Evolutionary conservation across 2,113 vertebrate genomes (phyloP), one percentile per base, ranked within the genome.

Genomic region (Enhydra lutris): DNA sequence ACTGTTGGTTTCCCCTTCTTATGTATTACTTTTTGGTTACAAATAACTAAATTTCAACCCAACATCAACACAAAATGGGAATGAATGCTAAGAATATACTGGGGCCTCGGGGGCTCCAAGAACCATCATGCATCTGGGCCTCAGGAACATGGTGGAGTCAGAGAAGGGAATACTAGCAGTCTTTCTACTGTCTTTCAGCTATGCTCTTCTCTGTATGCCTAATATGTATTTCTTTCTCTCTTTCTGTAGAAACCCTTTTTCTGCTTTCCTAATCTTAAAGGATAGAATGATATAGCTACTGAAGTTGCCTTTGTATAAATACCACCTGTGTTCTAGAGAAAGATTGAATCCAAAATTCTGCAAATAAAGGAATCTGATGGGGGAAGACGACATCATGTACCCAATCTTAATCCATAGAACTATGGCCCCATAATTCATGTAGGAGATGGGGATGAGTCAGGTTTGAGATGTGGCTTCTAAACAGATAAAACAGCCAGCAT

Each of bases 191-290:
- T n/a, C 23, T 80, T 79, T 80, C 36, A 83, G 23, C 65, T 91
- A 6, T 91, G 47, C 14, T 91, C 20, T 69, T 95, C 36, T 55
- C n/a, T 50, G 90, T 3, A 65, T 39, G 0, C 81, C 21, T 88
- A 63, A 85, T 85, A 67, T 78, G 52, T 34, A 21, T 55, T 20
- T 79, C 26, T 63, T 63, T 63, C 65, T 52, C 24, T 79, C 52
- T 89, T 69, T 69, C 15, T 29, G 39, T 36, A 52, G 24, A 93
- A 92, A 76, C 7, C 6, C 5, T 47, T 78, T 89, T 36, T 89
- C 91, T 65, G 50, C 69, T 85, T 89, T 94, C 55, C 45, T 94
- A 34, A 81, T 13, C 21, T 57, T 50, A 85, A 24, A 57, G 26
- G 18, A 42, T 23, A 63, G 65, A 89, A 71, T 76, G 89, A 74